Evolutionary conservation across 1,140 invertebrate genomes (phyloP).

Genomic region (Anastrepha ludens): DNA sequence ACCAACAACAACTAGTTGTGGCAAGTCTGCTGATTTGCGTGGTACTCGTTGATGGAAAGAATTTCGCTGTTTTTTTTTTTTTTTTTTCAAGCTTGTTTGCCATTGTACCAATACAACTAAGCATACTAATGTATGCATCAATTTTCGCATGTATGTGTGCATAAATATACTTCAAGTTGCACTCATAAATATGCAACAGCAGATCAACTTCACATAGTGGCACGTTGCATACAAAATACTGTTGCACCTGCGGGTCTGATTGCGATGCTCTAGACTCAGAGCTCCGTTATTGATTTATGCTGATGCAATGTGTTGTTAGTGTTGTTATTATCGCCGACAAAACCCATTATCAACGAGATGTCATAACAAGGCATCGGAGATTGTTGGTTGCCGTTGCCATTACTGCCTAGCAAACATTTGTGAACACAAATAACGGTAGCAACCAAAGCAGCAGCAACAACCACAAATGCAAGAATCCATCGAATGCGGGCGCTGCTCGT

Average conservation of each 20-base stretch:
- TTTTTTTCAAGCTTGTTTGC: not conserved
- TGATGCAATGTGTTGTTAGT: not conserved
- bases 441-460: not conserved
- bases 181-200: constrained; percentile 46
- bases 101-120: too few species aligned
- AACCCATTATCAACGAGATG: constrained; percentile 15
- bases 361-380: constrained; percentile 19
- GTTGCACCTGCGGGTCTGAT: constrained; percentile 14
- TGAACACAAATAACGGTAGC: not conserved
- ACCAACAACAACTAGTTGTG: not conserved
- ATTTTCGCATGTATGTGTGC: not conserved
- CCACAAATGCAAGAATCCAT: not conserved
- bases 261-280: not conserved
- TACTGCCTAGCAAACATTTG: not conserved
- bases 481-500: not conserved
- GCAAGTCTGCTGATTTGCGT: not conserved
- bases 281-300: constrained; percentile 36
- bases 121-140: not conserved
- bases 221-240: not conserved
- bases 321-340: not conserved
- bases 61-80: not conserved
- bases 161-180: not conserved
- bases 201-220: not conserved
- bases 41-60: not conserved
- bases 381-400: not conserved